A percentile compares a stretch with the other conserved stretches of the same genome.
Conservation (phyloP, 2,113 vertebrate genomes). For the Gambusia affinis region DNA sequence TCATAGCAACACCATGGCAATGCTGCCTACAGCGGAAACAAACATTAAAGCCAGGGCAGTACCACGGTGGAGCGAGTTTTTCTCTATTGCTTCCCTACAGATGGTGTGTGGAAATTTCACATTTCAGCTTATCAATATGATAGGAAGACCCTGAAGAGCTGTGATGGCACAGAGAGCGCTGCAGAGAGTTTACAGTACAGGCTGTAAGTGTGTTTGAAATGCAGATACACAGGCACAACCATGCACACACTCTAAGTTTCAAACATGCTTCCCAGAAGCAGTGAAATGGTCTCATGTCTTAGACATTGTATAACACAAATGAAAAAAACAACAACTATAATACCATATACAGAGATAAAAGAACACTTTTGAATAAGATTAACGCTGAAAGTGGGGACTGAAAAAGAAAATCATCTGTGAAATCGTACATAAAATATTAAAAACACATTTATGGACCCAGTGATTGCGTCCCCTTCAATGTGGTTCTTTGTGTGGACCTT, state of each 20-base stretch:
- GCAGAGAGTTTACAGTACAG: conserved; percentile 74
- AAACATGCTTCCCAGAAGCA: conserved; percentile 95
- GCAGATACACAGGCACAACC: conserved; percentile 61
- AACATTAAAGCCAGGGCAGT: conserved; percentile 27
- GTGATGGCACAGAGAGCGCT: conserved; percentile 67
- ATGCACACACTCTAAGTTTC: conserved; percentile 71
- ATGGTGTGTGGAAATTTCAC: conserved; percentile 58
- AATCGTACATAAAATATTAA: conserved; percentile 29
- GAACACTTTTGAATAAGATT: conserved; percentile 37
- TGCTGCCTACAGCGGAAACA: conserved; percentile 45
- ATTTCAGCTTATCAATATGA: conserved; percentile 78
- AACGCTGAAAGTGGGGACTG: conserved; percentile 59
- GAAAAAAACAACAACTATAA: conserved; percentile 42
- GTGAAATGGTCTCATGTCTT: conserved; percentile 90
- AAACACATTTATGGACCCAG: conserved; percentile 48
- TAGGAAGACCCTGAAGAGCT: conserved; percentile 69
- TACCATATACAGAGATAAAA: conserved; percentile 58
- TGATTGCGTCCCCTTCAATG: conserved; percentile 31
- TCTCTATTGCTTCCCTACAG: conserved; percentile 55
- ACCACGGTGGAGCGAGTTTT: conserved; percentile 36
- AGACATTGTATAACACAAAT: conserved; percentile 83
- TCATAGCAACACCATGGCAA: conserved; percentile 65
- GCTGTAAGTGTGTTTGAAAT: conserved; percentile 59
- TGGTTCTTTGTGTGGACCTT: conserved; percentile 37
- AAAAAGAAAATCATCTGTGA: conserved; percentile 53